These are phyloP conservation scores for Diabrotica balteata DNA, from an alignment of 2,888 invertebrate species.

Conservation along the genomic window DNA sequence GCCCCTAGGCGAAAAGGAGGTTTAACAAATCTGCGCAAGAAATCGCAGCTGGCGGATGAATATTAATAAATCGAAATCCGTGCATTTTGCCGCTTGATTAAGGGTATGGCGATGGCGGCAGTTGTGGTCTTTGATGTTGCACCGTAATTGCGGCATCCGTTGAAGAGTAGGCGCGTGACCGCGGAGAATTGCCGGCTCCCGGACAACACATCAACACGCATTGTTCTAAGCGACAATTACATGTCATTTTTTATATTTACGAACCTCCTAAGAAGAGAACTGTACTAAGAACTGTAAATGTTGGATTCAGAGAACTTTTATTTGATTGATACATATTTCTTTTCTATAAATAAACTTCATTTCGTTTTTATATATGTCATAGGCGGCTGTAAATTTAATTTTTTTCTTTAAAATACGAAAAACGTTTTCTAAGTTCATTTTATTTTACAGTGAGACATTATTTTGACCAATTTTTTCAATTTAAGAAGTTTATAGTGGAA, in stretches of 20 bases:
- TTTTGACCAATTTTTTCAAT: too few species aligned
- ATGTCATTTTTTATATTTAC: constrained; percentile 28
- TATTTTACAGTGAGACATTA: too few species aligned
- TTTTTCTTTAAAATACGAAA: too few species aligned
- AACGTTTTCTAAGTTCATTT: too few species aligned
- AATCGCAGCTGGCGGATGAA: constrained; percentile 49
- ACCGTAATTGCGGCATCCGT: constrained; percentile 53
- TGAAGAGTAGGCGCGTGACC: constrained; percentile 56
- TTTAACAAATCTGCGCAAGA: constrained; percentile 20
- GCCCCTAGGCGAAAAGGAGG: constrained; percentile 13
- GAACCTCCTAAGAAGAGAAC: constrained; percentile 19
- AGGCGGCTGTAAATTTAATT: too few species aligned
- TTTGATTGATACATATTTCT: too few species aligned
- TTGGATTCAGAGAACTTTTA: constrained; percentile 5
- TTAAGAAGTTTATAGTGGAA: too few species aligned
- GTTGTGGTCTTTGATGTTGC: constrained; percentile 41
- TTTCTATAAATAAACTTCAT: too few species aligned
- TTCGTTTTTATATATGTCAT: too few species aligned
- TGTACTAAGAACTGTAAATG: constrained; percentile 20
- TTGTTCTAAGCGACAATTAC: constrained; percentile 37
- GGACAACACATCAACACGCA: constrained; percentile 45
- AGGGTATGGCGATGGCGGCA: constrained; percentile 46
- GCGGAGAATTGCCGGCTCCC: constrained; percentile 54
- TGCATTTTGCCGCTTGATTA: constrained; percentile 53
- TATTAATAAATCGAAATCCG: constrained; percentile 51